phyloP scores from a whole-genome alignment of 1,140 invertebrate genomes.

The Steinernema feltiae region DNA sequence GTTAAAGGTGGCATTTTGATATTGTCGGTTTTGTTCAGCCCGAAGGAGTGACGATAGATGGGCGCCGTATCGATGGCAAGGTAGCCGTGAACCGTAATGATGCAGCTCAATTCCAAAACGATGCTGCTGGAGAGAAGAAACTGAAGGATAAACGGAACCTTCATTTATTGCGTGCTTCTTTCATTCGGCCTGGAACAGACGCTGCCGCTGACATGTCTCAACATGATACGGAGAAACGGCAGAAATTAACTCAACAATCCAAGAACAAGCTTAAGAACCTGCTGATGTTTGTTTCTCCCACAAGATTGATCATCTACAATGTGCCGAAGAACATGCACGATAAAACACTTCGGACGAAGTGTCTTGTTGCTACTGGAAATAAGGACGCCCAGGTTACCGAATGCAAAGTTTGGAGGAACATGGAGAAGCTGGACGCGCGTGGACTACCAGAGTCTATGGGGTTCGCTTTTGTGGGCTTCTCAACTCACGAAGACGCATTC shows the following conservation, averaged over 20 bases:
- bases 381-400: not conserved
- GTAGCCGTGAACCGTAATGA: constrained; percentile 40
- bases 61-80: constrained; percentile 36
- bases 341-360: not conserved
- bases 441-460: not conserved
- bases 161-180: constrained; percentile 39
- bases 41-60: constrained; percentile 36
- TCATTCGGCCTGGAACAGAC: constrained; percentile 43
- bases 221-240: constrained; percentile 38
- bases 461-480: not conserved
- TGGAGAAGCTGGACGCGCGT: not conserved
- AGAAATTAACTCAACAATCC: constrained; percentile 23
- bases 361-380: not conserved
- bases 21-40: constrained; percentile 25
- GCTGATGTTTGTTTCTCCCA: constrained; percentile 49
- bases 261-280: constrained; percentile 48
- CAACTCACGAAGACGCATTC: not conserved
- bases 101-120: constrained; percentile 31
- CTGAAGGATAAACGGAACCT: constrained; percentile 49
- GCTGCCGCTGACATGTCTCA: constrained; percentile 47
- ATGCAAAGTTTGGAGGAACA: not conserved
- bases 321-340: not conserved
- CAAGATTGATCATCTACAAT: constrained; percentile 14
- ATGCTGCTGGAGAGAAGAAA: constrained; percentile 27
- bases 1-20: not conserved